Conservation (phyloP, 2,888 invertebrate species). For the Scaeva pyrastri region DNA sequence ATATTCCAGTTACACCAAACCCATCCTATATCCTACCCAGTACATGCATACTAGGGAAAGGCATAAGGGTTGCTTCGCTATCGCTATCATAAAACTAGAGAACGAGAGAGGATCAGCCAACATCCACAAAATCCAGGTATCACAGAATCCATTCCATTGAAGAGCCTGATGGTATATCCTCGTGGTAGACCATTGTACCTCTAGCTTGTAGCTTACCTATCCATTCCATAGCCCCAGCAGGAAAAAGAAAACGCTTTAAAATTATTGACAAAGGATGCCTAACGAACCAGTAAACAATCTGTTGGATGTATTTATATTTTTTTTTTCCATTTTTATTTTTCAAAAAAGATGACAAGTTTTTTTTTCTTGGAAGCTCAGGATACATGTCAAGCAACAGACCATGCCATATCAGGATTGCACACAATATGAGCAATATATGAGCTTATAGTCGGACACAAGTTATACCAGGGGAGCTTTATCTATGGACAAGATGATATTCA, state of each 20-base stretch:
- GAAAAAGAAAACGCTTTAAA: slow-evolving; percentile 55
- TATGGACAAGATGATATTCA: slow-evolving; percentile 22
- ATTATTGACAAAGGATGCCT: slow-evolving; percentile 66
- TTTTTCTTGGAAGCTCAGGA: slow-evolving; percentile 11
- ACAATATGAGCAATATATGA: slow-evolving; percentile 45
- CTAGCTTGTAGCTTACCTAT: background rate
- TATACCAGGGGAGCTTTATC: slow-evolving; percentile 26
- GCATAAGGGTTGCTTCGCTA: background rate
- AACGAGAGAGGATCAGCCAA: slow-evolving; percentile 35
- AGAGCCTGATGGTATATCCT: background rate
- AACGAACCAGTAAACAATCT: slow-evolving; percentile 74
- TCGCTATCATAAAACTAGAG: background rate
- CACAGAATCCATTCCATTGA: background rate
- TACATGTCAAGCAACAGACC: slow-evolving; percentile 61
- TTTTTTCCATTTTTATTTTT: background rate
- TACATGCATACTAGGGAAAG: background rate
- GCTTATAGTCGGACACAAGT: slow-evolving; percentile 53
- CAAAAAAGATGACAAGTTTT: slow-evolving; percentile 61
- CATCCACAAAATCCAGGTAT: slow-evolving; percentile 65
- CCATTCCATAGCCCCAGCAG: background rate
- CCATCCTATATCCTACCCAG: too few species aligned
- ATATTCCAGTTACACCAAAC: background rate
- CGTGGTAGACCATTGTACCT: background rate
- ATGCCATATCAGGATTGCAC: slow-evolving; percentile 47
- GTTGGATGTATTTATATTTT: slow-evolving; percentile 48